Evolutionary conservation across 1,140 invertebrate genomes (phyloP), one percentile per base, ranked within the genome.

Genomic region (Anoplolepis gracilipes): DNA sequence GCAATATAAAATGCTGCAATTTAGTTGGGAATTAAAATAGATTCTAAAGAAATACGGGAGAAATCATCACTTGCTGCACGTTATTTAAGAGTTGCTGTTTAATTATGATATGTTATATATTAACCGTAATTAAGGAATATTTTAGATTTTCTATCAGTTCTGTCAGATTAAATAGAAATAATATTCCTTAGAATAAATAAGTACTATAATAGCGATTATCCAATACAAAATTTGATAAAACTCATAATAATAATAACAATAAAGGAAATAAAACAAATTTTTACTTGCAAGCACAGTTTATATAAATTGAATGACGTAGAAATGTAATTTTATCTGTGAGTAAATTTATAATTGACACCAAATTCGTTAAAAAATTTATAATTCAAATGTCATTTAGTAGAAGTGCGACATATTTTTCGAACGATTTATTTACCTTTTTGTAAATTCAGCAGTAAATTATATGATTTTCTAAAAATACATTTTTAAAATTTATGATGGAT

Each of bases 121-220:
- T 65, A 67, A 67, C 55, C 30, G 25, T 6, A 39, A 16, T 69
- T 69, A 67, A 11, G 57, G 25, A 76, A 77, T 19, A 39, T 61
- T 22, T 75, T 36, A 57, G 11, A 28, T 42, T 11, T 42, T 30
- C 16, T 30, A 49, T 0, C 16, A 19, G 4, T 39, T 76, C 13
- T 62, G 10, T n/a, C n/a, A 73, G 25, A n/a, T n/a, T 39, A 73
- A 73, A 36, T 57, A 22, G n/a, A n/a, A n/a, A n/a, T 72, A 73
- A 36, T n/a, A 57, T 2, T 39, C 3, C 0, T 72, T 57, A 36
- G 30, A 36, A 28, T 2, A 25, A 75, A 59, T 70, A 39, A 39
- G 22, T 73, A 16, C 1, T 36, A 2, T 28, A 36, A 39, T 0
- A 3, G 1, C 30, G 19, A 53, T 1, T 13, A 22, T 53, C 4